Conservation (phyloP, 2,888 invertebrate genomes). For the Acronicta leporina region DNA sequence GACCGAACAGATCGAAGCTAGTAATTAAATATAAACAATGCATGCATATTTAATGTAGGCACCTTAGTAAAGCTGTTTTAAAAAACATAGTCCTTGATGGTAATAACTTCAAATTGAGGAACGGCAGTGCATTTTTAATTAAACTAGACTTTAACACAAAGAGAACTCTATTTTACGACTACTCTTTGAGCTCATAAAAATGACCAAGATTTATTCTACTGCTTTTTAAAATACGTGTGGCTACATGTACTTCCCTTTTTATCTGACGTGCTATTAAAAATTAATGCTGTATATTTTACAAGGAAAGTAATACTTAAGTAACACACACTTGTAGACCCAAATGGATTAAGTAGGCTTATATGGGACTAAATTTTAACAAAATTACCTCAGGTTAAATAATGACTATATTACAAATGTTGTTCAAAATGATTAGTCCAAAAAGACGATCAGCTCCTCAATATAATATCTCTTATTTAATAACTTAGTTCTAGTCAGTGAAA, state of each 20-base stretch:
- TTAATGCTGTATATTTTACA: neutral
- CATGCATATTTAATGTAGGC: too few relatives aligned
- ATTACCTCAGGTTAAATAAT: neutral
- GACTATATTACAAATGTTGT: too few relatives aligned
- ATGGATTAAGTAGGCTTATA: neutral
- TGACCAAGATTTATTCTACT: slow-evolving; percentile 35
- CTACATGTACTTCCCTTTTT: slow-evolving; percentile 3
- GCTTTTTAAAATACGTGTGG: slow-evolving; percentile 4
- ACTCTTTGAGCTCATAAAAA: slow-evolving; percentile 42
- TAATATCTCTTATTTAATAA: too few relatives aligned
- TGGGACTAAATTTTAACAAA: neutral
- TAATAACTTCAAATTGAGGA: slow-evolving; percentile 15
- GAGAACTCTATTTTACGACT: slow-evolving; percentile 37
- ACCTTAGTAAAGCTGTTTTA: too few relatives aligned
- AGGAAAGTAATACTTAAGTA: neutral
- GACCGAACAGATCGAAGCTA: too few relatives aligned
- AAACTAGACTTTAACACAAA: slow-evolving; percentile 29
- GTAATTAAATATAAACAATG: too few relatives aligned
- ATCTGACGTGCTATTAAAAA: neutral
- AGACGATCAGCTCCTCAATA: too few relatives aligned
- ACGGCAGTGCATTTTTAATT: slow-evolving; percentile 37
- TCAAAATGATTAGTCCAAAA: too few relatives aligned
- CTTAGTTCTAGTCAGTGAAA: too few relatives aligned
- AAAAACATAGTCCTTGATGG: neutral
- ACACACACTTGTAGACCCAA: neutral